Conservation (phyloP, 2,797 vertebrate genomes). For the Myripristis murdjan region DNA sequence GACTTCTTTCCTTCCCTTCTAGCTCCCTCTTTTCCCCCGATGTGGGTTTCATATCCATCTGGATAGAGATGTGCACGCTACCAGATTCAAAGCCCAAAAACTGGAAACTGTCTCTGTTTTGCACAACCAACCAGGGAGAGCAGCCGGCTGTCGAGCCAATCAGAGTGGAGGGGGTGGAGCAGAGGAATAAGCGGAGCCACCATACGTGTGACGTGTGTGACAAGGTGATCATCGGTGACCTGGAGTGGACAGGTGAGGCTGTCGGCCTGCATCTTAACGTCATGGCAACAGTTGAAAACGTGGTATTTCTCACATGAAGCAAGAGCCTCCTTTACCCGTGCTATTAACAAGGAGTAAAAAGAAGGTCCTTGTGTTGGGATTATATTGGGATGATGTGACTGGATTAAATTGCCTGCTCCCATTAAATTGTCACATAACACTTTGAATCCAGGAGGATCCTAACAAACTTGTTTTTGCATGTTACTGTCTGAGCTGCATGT, state of each 20-base stretch:
- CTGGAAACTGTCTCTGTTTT: neutral
- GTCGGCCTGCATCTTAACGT: neutral
- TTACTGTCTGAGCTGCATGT: too few relatives aligned
- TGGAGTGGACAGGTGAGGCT: slow-evolving; percentile 93
- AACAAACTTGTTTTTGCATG: too few relatives aligned
- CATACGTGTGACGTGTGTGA: slow-evolving; percentile 90
- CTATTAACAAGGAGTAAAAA: too few relatives aligned
- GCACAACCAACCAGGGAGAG: slow-evolving; percentile 79
- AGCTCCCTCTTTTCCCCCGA: neutral
- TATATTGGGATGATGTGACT: too few relatives aligned
- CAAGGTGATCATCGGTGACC: slow-evolving; percentile 93
- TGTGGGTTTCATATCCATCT: neutral
- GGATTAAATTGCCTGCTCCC: neutral
- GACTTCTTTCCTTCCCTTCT: neutral
- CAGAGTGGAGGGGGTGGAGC: slow-evolving; percentile 69
- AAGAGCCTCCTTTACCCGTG: too few relatives aligned
- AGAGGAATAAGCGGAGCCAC: slow-evolving; percentile 87
- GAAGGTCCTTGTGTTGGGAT: too few relatives aligned
- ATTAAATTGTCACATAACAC: too few relatives aligned
- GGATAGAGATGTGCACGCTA: neutral
- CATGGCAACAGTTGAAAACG: too few relatives aligned
- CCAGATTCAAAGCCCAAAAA: neutral
- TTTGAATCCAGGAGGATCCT: too few relatives aligned
- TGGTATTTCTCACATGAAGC: too few relatives aligned
- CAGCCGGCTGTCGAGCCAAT: slow-evolving; percentile 84